phyloP scores from a whole-genome alignment of 2,113 vertebrate species.

The Athene noctua region DNA sequence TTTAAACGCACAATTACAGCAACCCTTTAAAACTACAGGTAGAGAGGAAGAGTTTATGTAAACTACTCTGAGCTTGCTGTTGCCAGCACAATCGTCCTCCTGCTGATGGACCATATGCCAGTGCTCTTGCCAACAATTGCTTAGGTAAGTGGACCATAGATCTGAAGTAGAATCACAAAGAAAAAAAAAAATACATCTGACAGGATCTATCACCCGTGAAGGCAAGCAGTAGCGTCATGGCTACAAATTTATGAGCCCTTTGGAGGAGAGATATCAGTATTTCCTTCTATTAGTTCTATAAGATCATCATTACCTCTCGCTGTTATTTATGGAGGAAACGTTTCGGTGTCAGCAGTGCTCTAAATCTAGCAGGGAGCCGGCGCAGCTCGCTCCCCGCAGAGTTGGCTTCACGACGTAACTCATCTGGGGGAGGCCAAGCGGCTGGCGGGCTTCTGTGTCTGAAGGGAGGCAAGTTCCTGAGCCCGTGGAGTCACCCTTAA shows the following conservation, averaged over 20 bases:
- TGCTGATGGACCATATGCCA: neutral
- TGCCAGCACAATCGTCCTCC: neutral
- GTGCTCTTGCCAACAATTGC: neutral
- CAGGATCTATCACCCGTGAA: neutral
- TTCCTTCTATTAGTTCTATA: neutral
- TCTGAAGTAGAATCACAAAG: neutral
- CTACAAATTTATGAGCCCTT: neutral
- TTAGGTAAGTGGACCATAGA: accelerated
- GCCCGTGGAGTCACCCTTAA: accelerated
- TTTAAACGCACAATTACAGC: neutral
- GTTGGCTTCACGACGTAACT: accelerated
- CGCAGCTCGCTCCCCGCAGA: neutral
- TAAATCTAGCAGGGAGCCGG: neutral
- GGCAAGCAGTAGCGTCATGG: neutral
- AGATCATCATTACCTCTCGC: neutral
- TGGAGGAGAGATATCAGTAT: neutral
- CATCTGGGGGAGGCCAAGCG: accelerated
- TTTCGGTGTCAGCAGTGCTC: neutral
- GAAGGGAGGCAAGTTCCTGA: neutral
- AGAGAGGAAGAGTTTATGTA: neutral
- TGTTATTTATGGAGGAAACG: neutral
- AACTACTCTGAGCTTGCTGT: neutral
- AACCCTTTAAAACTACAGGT: neutral
- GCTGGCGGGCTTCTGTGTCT: neutral
- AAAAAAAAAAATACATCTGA: neutral